These are phyloP conservation scores for Circaetus cinerascens DNA, from an alignment of 2,113 vertebrate species.

Conservation along the genomic window DNA sequence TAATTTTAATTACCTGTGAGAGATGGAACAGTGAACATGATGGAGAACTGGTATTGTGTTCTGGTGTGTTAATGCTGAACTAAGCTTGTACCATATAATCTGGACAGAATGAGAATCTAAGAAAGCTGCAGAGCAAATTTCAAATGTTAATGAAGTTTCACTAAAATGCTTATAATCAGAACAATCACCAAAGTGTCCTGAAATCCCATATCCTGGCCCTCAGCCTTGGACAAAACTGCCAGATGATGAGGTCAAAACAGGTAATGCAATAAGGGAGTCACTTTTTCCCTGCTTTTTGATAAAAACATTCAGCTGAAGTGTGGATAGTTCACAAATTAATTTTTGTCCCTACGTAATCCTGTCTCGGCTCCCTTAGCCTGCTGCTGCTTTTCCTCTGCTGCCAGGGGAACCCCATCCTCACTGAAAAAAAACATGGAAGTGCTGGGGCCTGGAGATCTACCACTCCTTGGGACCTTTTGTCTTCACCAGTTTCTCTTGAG, in stretches of 20 bases:
- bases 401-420: background rate
- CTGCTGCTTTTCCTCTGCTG: background rate
- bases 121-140: background rate
- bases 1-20: background rate
- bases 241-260: background rate
- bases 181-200: background rate
- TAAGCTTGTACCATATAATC: background rate
- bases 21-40: background rate
- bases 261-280: background rate
- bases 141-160: background rate
- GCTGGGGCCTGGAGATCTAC: background rate
- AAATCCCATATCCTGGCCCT: background rate
- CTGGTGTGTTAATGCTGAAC: background rate
- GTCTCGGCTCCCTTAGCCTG: rapidly evolving
- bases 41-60: background rate
- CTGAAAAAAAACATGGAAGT: background rate
- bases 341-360: background rate
- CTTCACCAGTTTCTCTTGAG: background rate
- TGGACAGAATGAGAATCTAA: background rate
- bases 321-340: background rate
- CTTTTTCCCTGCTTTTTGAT: background rate
- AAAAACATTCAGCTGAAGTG: background rate
- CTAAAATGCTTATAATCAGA: background rate
- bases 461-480: background rate
- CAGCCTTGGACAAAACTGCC: background rate